phyloP scores from a whole-genome alignment of 2,113 vertebrate species.

The Perognathus longimembris region DNA sequence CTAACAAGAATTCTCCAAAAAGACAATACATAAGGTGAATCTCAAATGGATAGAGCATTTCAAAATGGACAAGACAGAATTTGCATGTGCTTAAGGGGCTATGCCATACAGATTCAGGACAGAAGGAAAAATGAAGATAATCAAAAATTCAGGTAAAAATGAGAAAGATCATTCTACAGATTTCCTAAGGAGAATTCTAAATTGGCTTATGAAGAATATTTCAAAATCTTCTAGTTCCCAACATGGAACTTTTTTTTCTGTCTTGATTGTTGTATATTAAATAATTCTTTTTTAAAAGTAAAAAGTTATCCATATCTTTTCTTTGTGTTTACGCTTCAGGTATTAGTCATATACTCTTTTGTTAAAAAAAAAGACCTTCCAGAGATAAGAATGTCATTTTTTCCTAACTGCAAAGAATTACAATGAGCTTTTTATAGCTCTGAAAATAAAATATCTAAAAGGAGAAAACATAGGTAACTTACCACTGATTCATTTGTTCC shows the following conservation, averaged over 20 bases:
- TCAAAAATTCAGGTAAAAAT: constrained; percentile 3
- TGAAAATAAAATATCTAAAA: constrained; percentile 61
- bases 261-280: background rate
- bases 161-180: background rate
- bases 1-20: constrained; percentile 9
- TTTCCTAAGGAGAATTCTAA: constrained; percentile 24
- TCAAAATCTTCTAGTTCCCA: background rate
- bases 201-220: background rate
- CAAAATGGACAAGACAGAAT: background rate
- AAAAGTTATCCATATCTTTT: background rate
- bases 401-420: constrained; percentile 28
- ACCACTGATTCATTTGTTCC: constrained; percentile 57
- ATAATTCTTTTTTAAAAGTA: background rate
- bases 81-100: background rate
- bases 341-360: constrained; percentile 3
- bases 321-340: constrained; percentile 24
- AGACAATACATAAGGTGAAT: background rate
- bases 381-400: constrained; percentile 47
- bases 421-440: constrained; percentile 57
- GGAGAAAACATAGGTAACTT: constrained; percentile 46
- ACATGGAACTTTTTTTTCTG: background rate
- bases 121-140: constrained; percentile 19
- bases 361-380: constrained; percentile 41
- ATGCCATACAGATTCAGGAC: background rate
- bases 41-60: background rate